Percentiles rank a stretch among this genome's conserved stretches.
Evolutionary conservation across 1,140 invertebrate genomes (phyloP).

Genomic region (Aphelinus atriplicis): DNA sequence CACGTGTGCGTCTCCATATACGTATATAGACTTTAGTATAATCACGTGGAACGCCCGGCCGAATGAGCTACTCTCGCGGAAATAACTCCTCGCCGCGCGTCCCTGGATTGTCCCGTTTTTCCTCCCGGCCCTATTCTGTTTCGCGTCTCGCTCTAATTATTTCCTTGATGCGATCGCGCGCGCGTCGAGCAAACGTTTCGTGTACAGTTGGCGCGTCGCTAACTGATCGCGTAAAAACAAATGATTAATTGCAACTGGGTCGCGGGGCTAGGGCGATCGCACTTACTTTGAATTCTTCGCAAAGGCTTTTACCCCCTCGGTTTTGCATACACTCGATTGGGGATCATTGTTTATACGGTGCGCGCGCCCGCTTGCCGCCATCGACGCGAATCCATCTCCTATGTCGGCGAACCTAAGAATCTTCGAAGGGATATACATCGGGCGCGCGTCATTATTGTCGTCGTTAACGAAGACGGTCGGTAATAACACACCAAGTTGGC

Average conservation of each 20-base stretch:
- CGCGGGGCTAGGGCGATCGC: not conserved
- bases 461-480: too few relatives aligned
- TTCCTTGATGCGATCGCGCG: not conserved
- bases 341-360: slow-evolving; percentile 5
- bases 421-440: too few relatives aligned
- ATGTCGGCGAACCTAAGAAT: too few relatives aligned
- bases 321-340: not conserved
- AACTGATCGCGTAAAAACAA: not conserved
- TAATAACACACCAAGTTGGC: too few relatives aligned
- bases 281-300: not conserved
- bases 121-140: not conserved
- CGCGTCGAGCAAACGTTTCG: slow-evolving; percentile 3
- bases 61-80: too few relatives aligned
- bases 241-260: slow-evolving; percentile 27
- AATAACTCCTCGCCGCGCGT: not conserved
- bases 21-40: not conserved
- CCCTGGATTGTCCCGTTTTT: not conserved
- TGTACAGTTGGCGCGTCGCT: too few relatives aligned
- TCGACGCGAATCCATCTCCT: too few relatives aligned
- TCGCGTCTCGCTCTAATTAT: slow-evolving; percentile 19
- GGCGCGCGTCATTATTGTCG: too few relatives aligned
- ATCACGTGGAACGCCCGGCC: not conserved
- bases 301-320: not conserved
- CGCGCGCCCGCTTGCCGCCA: not conserved
- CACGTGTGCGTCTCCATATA: not conserved